Base-by-base conservation (phyloP, 2,113 vertebrate species). In the Narcine bancroftii region DNA sequence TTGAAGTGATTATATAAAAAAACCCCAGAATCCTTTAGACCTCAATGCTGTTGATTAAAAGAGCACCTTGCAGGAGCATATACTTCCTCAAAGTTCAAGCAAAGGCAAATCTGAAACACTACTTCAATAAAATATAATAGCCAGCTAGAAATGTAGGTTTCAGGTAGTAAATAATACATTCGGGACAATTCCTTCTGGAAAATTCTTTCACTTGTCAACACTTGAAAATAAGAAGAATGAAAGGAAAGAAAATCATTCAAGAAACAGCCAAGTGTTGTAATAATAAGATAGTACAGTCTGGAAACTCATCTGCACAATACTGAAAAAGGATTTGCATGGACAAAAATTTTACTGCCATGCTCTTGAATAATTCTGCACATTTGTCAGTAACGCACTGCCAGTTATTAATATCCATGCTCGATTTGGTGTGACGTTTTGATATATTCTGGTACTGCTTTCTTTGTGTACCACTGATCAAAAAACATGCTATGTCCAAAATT, bases 21-120 rank as follows among this genome's bases (percentile, higher is more conserved):
- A n/a, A n/a, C n/a, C n/a, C n/a, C 1, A 0, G 56, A 87, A 19
- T 6, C 56, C 53, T n/a, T 60, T 85, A 85, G 29, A 13, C 50
- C 36, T 87, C 33, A 63, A 60, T 87, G 53, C 15, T n/a, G 50
- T 6, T 60, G 50, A n/a, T 15, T 36, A 81, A 81, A 24, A 24
- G 9, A 5, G 1, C 76, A 77, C 24, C 19, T 77, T 24, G 45
- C 21, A 36, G 6, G 6, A 87, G 17, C 39, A 19, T 60, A 87
- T 63, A 87, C 13, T 9, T 53, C 11, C 50, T 87, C 53, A 63
- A 87, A 21, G 33, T 60, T 63, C 50, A 33, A 33, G 29, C 47
- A 83, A 83, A 83, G 29, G 17, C 53, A 87, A 87, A 87, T 21
- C 53, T 87, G n/a, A 85, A 87, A 17, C 81, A 63, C 33, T 21